Base-by-base conservation (phyloP, 2,888 invertebrate genomes). In the Escarpia spicata region DNA sequence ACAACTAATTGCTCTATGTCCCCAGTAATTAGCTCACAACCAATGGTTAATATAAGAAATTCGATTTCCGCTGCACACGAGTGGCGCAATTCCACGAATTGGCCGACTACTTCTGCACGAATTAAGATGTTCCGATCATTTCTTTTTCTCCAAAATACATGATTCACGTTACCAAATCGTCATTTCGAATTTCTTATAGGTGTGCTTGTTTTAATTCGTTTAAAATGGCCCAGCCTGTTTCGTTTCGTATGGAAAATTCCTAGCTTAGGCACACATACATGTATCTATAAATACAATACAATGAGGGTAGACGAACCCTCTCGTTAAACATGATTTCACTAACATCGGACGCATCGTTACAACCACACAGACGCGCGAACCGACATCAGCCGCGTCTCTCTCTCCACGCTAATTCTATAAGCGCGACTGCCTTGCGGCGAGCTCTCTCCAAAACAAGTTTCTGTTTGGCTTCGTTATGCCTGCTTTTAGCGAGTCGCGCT, bases 1-100 rank as follows among this genome's bases (percentile, higher is more conserved):
- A 75, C 26, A 75, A 75, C 15, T 75, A 75, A 75, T 75, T 75
- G 75, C 75, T 75, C 19, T 75, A 75, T 75, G 75, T 75, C 75
- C 26, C 75, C 75, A 75, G n/a, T 75, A 75, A 75, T 75, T 75
- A 75, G n/a, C 26, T 75, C 75, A 75, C 19, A 26, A 75, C n/a
- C 75, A 75, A 75, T 75, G 75, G 75, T 75, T 75, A 26, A 75
- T 75, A 75, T 75, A 75, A 75, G 19, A n/a, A 75, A 75, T 75
- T 75, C 75, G 75, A 75, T 75, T 75, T 15, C 75, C 75, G 75
- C 75, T 75, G 75, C 75, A 75, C n/a, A 75, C 75, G 75, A 75
- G 26, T 75, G 26, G 75, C 75, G 3, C n/a, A 15, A 26, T 75
- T 75, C 75, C 26, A 75, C 75, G 75, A 75, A 75, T 26, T 75